Evolutionary conservation across 1,140 invertebrate genomes (phyloP), one percentile per base, ranked within the genome.

Genomic region (Lepidurus packardi): DNA sequence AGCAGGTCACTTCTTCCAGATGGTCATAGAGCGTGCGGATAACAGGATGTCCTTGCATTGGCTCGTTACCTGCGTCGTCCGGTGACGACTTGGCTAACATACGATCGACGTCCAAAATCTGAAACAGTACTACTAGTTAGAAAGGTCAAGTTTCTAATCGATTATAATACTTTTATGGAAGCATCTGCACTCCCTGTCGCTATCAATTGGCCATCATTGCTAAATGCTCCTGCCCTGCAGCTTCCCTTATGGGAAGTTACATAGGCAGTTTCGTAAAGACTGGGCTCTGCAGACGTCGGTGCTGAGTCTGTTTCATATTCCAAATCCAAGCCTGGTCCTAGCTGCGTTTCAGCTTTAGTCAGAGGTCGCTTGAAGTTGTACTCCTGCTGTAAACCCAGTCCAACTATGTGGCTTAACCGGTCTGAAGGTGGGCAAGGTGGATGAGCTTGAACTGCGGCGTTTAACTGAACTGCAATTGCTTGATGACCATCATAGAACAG

Each of bases 11-110:
- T 88, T 99, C 98, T 86, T 98, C 96, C 74, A 94, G 90, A 84
- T 99, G 97, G 86, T 99, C 98, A 84, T 99, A 99, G n/a, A 99
- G 86, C 7, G 98, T 99, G 79, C 97, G 88, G 80, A 99, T 99
- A 43, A 99, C 97, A 1, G 98, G 98, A 88, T 99, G 97, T 0
- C 94, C 94, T 81, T 94, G 89, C 85, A 94, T 91, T 83, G 93
- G 89, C 73, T 92, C 88, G 85, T 85, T 47, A 81, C 92, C 91
- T 82, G 91, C 89, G 82, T 92, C 93, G 83, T 96, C 94, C 3
- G 93, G 92, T 7, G 93, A 92, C 3, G 92, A 94, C 83, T 98
- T 98, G 0, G 96, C 95, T 81, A 99, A 87, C 95, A 99, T 99
- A 81, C 95, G 88, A 83, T 99, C 97, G 1, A 99, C 96, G 85